These are phyloP conservation scores for Cosmopolites sordidus DNA, from an alignment of 2,888 invertebrate genomes.

Conservation along the genomic window DNA sequence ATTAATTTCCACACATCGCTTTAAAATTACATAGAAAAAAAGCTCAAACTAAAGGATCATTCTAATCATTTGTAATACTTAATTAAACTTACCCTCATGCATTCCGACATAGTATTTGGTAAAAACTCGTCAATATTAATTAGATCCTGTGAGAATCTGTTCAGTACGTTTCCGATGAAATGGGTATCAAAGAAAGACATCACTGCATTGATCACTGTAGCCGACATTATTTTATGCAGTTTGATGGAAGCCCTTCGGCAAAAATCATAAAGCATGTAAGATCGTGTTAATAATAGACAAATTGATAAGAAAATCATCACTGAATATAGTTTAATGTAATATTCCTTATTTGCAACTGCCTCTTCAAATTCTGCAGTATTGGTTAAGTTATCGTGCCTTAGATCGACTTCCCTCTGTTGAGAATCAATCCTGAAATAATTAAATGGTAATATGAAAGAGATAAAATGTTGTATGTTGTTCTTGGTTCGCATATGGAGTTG, in stretches of 20 bases:
- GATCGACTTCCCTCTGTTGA: conserved; percentile 28
- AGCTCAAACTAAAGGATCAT: too few relatives aligned
- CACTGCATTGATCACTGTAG: conserved; percentile 33
- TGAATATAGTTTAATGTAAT: conserved; percentile 29
- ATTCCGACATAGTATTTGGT: conserved; percentile 31
- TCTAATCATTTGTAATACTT: too few relatives aligned
- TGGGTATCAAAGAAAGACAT: conserved; percentile 40
- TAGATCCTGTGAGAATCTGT: conserved; percentile 39
- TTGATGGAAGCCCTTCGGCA: conserved; percentile 62
- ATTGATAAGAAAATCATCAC: conserved; percentile 25
- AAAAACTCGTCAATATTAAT: conserved; percentile 37
- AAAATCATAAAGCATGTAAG: conserved; percentile 65
- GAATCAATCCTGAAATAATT: conserved; percentile 30
- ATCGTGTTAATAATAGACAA: conserved; percentile 24
- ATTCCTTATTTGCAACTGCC: conserved; percentile 16
- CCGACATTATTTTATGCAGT: conserved; percentile 36
- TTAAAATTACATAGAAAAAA: too few relatives aligned
- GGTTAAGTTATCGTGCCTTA: conserved; percentile 14
- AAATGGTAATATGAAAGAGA: too few relatives aligned
- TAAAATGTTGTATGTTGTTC: too few relatives aligned
- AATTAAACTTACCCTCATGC: conserved; percentile 31
- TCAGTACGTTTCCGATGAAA: conserved; percentile 40
- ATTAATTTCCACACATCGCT: too few relatives aligned
- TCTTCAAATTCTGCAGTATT: conserved; percentile 14
- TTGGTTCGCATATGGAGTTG: too few relatives aligned